Evolutionary conservation across 2,113 vertebrate species (phyloP).

Genomic region (Periophthalmodon schlosseri): DNA sequence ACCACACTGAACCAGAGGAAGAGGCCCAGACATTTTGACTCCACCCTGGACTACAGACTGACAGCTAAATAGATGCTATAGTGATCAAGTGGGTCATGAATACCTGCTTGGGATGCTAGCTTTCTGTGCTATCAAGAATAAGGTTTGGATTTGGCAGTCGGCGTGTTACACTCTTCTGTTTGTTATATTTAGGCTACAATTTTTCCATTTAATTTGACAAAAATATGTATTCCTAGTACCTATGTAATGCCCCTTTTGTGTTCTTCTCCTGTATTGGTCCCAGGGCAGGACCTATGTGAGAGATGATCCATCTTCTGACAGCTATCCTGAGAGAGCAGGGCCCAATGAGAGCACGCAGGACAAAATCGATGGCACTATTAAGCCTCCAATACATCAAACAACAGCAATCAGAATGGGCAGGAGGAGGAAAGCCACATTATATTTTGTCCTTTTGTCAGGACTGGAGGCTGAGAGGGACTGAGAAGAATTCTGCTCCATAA

Average conservation of each 20-base stretch:
- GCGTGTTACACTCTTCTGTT: background rate
- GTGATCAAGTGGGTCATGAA: background rate
- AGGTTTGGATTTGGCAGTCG: background rate
- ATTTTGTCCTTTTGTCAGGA: slow-evolving; percentile 39
- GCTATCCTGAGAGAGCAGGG: slow-evolving; percentile 53
- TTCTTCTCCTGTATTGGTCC: slow-evolving; percentile 5
- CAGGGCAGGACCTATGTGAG: slow-evolving; percentile 15
- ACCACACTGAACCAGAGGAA: background rate
- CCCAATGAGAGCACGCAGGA: slow-evolving; percentile 31
- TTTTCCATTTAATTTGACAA: background rate
- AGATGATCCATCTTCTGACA: slow-evolving; percentile 61
- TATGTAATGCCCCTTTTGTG: background rate
- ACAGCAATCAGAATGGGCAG: slow-evolving; percentile 30
- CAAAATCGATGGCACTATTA: slow-evolving; percentile 58
- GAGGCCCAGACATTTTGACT: slow-evolving; percentile 1
- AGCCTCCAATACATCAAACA: slow-evolving; percentile 57
- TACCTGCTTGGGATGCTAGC: background rate
- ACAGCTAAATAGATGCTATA: background rate
- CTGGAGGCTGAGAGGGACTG: slow-evolving; percentile 21
- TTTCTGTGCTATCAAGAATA: background rate
- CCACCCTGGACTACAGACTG: background rate
- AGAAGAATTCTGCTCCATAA: slow-evolving; percentile 27
- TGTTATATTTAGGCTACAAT: background rate
- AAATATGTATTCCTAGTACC: background rate
- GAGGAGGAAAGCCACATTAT: slow-evolving; percentile 37